Evolutionary conservation across 2,113 vertebrate species (phyloP).

Genomic region (Pituophis catenifer): DNA sequence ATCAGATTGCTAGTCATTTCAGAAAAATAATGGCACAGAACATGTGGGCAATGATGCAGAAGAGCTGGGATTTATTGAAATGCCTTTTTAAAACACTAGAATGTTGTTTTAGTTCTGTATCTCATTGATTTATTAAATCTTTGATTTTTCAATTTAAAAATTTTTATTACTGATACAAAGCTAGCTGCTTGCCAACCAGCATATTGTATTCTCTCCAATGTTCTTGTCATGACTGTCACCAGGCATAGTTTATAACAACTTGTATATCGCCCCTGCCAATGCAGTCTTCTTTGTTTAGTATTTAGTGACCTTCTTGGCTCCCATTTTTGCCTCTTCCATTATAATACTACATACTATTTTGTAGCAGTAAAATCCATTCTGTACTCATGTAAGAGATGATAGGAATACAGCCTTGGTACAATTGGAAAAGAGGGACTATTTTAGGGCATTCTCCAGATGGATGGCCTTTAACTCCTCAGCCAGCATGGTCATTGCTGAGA

Average conservation of each 20-base stretch:
- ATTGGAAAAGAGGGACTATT: not conserved
- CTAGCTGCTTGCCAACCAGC: not conserved
- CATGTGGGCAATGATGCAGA: constrained; percentile 10
- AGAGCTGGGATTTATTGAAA: not conserved
- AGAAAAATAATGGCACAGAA: constrained; percentile 16
- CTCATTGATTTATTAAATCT: not conserved
- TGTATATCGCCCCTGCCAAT: not conserved
- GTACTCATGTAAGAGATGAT: not conserved
- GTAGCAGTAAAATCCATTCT: not conserved
- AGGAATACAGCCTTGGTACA: not conserved
- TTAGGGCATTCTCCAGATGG: not conserved
- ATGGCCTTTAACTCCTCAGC: not conserved
- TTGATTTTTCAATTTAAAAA: constrained; percentile 1
- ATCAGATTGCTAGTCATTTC: constrained; percentile 36
- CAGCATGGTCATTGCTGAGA: not conserved
- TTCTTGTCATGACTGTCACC: not conserved
- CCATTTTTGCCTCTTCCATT: not conserved
- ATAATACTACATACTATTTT: not conserved
- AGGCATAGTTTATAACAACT: not conserved
- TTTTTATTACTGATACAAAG: not conserved
- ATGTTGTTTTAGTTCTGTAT: constrained; percentile 5
- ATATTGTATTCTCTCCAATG: not conserved
- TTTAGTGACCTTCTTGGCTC: not conserved
- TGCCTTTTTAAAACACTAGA: not conserved
- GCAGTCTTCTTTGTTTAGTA: not conserved